Conservation (phyloP, 2,888 invertebrate species). For the Pinctada fucata region DNA sequence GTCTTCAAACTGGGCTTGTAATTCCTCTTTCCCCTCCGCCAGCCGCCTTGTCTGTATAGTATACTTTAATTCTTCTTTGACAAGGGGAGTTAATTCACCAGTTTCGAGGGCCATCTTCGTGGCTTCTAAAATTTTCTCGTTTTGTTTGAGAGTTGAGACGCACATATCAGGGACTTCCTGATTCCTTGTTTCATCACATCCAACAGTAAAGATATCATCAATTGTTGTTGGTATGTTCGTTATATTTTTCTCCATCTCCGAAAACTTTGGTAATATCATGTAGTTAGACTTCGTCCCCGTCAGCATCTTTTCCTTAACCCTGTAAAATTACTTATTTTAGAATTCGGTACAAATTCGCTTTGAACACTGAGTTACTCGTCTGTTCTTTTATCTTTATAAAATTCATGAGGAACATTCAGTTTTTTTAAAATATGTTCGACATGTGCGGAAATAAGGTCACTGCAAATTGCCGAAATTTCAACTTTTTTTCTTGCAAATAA, state of each 20-base stretch:
- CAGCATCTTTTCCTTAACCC: no score
- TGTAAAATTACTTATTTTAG: no score
- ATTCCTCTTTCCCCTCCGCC: constrained; percentile 59
- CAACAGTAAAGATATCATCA: neutral
- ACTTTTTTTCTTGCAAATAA: no score
- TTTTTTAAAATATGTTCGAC: no score
- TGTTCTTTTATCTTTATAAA: no score
- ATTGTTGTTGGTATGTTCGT: neutral
- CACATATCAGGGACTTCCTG: neutral
- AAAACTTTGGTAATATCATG: neutral
- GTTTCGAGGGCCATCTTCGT: constrained; percentile 31
- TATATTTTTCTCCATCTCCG: neutral
- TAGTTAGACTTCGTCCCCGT: neutral
- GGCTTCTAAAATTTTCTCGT: constrained; percentile 26
- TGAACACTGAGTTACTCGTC: no score
- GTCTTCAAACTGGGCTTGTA: constrained; percentile 53
- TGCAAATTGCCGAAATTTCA: no score
- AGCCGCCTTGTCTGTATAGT: constrained; percentile 59
- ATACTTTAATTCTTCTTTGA: constrained; percentile 63
- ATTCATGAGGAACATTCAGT: no score
- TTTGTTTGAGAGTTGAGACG: neutral
- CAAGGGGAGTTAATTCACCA: constrained; percentile 39
- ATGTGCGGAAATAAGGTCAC: no score
- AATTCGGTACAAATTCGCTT: no score
- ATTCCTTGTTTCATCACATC: neutral